phyloP scores from a whole-genome alignment of 1,140 invertebrate species.

The Panagrolaimus sp. region DNA sequence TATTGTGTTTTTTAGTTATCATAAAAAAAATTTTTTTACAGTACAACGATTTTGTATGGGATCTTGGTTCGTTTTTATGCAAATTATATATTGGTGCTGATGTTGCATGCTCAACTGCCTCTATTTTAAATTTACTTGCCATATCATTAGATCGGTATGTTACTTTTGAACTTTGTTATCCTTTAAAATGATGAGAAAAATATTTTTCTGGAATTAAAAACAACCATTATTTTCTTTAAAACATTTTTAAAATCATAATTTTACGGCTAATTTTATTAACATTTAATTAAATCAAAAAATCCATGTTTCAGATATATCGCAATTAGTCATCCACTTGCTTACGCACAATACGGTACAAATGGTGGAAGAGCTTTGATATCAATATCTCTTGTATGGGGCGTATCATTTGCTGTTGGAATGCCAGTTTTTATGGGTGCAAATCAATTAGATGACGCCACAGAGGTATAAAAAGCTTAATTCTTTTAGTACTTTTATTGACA shows the following conservation, averaged over 20 bases:
- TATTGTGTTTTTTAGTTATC: background rate
- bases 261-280: too few species aligned
- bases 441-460: constrained; percentile 9
- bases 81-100: constrained; percentile 98
- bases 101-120: constrained; percentile 94
- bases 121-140: constrained; percentile 94
- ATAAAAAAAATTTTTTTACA: constrained; percentile 30
- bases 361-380: constrained; percentile 86
- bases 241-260: too few species aligned
- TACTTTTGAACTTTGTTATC: too few species aligned
- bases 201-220: too few species aligned
- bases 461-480: background rate
- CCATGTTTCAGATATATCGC: constrained; percentile 83
- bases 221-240: too few species aligned
- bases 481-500: background rate
- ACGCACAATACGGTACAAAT: constrained; percentile 90
- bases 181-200: too few species aligned
- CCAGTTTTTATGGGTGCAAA: constrained; percentile 79
- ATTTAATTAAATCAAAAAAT: too few species aligned
- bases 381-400: constrained; percentile 90
- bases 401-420: constrained; percentile 88
- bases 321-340: constrained; percentile 95
- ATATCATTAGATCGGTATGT: constrained; percentile 95
- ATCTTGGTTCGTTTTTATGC: constrained; percentile 79
- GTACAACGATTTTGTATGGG: constrained; percentile 65